A percentile compares a stretch with the other conserved stretches of the same genome.
phyloP scores from a whole-genome alignment of 2,113 vertebrate species.

The Dicentrarchus labrax region DNA sequence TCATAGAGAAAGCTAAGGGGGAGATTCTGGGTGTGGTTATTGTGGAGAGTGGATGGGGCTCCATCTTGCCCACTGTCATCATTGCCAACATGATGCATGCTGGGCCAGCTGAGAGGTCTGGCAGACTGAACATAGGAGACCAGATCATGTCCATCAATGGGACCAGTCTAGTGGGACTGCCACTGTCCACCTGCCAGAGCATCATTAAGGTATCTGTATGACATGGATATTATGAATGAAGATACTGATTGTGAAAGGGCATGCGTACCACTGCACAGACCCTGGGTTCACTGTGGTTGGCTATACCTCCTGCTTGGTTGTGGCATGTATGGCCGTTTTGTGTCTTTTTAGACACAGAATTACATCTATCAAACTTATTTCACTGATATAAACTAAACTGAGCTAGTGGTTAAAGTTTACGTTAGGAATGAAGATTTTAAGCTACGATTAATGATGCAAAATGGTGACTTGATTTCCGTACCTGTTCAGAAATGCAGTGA shows the following conservation, averaged over 20 bases:
- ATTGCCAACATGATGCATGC: conserved; percentile 99
- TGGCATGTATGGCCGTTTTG: too few relatives aligned
- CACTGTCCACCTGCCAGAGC: conserved; percentile 98
- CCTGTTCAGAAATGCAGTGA: not conserved
- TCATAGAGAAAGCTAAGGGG: conserved; percentile 96
- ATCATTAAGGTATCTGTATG: conserved; percentile 92
- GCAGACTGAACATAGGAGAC: conserved; percentile 95
- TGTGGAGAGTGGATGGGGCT: conserved; percentile 98
- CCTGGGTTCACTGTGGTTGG: too few relatives aligned
- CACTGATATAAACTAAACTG: too few relatives aligned
- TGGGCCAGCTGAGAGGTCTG: conserved; percentile 95
- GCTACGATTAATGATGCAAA: too few relatives aligned
- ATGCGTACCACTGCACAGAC: too few relatives aligned
- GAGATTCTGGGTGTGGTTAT: conserved; percentile 97
- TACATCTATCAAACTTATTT: too few relatives aligned
- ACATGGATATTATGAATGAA: not conserved
- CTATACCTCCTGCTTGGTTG: too few relatives aligned
- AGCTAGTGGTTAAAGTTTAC: not conserved
- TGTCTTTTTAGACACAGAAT: too few relatives aligned
- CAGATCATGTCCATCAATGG: conserved; percentile 99
- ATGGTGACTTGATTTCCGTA: not conserved
- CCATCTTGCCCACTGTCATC: conserved; percentile 97
- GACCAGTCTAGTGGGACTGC: conserved; percentile 96
- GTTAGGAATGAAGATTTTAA: not conserved
- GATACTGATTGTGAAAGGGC: not conserved